Evolutionary conservation across 2,888 invertebrate species (phyloP).

Genomic region (Julus scanicus): DNA sequence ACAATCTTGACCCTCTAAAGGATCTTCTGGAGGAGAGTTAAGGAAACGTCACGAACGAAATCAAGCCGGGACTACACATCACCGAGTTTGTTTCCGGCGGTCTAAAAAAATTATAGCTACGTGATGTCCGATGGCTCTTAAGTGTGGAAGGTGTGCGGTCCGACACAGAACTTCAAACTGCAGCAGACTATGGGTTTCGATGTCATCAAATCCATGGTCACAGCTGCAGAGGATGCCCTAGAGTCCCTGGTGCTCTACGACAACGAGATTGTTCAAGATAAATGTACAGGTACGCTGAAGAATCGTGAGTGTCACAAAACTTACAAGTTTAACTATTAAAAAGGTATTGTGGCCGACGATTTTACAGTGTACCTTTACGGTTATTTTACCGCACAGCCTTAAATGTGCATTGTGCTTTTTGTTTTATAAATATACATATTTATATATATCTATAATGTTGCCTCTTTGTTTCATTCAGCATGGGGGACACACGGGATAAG

Average conservation of each 20-base stretch:
- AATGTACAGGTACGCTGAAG: not conserved
- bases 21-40: conserved; percentile 61
- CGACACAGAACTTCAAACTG: conserved; percentile 60
- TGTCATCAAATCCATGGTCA: conserved; percentile 58
- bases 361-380: not conserved
- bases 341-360: not conserved
- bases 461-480: not conserved
- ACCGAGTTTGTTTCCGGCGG: conserved; percentile 64
- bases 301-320: not conserved
- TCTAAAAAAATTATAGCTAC: conserved; percentile 64
- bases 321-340: not conserved
- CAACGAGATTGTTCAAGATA: not conserved
- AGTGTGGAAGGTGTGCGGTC: conserved; percentile 62
- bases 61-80: conserved; percentile 61
- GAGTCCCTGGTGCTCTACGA: not conserved
- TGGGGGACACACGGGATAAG: no score
- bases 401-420: no score
- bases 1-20: conserved; percentile 59
- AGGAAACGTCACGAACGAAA: conserved; percentile 65
- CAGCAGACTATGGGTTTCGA: conserved; percentile 59
- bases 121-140: conserved; percentile 56
- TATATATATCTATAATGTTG: not conserved
- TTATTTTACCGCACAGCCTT: not conserved
- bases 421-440: not conserved
- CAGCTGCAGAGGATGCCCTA: not conserved